Evolutionary conservation across 2,797 vertebrate species (phyloP).

Genomic region (Dendrocincla tyrannina): DNA sequence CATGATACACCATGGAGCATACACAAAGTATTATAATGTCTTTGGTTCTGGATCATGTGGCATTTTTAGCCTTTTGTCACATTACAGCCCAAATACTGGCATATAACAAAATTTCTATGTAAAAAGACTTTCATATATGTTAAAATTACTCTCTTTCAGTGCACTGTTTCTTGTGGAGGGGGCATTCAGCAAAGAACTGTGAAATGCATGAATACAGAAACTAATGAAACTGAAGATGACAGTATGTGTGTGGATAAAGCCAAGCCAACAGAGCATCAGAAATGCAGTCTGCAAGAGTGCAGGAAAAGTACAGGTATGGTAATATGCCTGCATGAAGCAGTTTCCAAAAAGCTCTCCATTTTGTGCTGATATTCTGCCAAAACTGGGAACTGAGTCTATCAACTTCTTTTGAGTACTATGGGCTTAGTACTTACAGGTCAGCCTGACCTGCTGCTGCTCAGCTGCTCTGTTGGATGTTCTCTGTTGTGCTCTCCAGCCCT

Average conservation of each 20-base stretch:
- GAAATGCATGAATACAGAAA: constrained; percentile 66
- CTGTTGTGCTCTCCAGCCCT: background rate
- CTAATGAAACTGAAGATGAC: constrained; percentile 37
- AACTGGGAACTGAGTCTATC: background rate
- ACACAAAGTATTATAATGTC: background rate
- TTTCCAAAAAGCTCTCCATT: background rate
- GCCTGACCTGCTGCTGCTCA: background rate
- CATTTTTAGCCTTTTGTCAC: background rate
- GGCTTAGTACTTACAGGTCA: background rate
- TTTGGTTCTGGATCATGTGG: background rate
- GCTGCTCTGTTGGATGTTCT: background rate
- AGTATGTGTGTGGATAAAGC: constrained; percentile 63
- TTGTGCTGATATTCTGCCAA: background rate
- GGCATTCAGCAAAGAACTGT: constrained; percentile 73
- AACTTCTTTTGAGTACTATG: background rate
- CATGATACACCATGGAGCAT: background rate
- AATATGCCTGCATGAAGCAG: background rate
- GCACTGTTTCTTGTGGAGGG: constrained; percentile 73
- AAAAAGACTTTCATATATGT: background rate
- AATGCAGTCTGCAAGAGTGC: constrained; percentile 74
- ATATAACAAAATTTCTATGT: background rate
- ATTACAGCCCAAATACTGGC: background rate
- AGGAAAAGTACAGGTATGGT: constrained; percentile 58
- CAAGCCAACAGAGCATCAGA: constrained; percentile 64
- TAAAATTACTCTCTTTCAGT: constrained; percentile 70